Evolutionary conservation across 2,797 vertebrate genomes (phyloP).

Genomic region (Helarctos malayanus): DNA sequence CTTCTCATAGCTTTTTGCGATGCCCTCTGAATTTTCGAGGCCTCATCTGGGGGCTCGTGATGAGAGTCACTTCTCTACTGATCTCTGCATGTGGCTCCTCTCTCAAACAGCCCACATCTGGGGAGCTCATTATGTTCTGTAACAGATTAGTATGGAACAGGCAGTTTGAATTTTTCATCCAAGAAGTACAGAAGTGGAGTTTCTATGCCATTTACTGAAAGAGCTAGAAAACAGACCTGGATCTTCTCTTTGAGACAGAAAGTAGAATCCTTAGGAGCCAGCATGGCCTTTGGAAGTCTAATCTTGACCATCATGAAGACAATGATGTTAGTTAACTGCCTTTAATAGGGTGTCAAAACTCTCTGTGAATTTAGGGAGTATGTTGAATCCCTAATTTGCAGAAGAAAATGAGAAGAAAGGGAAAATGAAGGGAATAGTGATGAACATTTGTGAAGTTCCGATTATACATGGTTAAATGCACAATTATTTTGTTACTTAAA

Average conservation of each 20-base stretch:
- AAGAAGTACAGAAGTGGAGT: neutral
- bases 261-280: neutral
- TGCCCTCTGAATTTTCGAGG: slow-evolving; percentile 4
- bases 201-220: neutral
- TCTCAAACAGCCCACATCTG: slow-evolving; percentile 36
- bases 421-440: neutral
- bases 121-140: slow-evolving; percentile 57
- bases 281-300: neutral
- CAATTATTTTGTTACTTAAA: neutral
- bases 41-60: neutral
- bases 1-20: neutral
- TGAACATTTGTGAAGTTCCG: neutral
- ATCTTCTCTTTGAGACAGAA: neutral
- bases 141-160: slow-evolving; percentile 23
- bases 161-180: slow-evolving; percentile 11
- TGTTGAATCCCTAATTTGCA: neutral
- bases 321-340: neutral
- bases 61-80: slow-evolving; percentile 11
- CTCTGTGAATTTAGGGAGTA: neutral
- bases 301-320: neutral
- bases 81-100: slow-evolving; percentile 47
- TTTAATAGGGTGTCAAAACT: slow-evolving; percentile 8
- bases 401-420: slow-evolving; percentile 11
- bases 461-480: neutral
- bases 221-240: neutral